Percentiles rank a stretch among this genome's conserved stretches.
Evolutionary conservation across 2,113 vertebrate genomes (phyloP).

Genomic region (cattle (Bos taurus)): DNA sequence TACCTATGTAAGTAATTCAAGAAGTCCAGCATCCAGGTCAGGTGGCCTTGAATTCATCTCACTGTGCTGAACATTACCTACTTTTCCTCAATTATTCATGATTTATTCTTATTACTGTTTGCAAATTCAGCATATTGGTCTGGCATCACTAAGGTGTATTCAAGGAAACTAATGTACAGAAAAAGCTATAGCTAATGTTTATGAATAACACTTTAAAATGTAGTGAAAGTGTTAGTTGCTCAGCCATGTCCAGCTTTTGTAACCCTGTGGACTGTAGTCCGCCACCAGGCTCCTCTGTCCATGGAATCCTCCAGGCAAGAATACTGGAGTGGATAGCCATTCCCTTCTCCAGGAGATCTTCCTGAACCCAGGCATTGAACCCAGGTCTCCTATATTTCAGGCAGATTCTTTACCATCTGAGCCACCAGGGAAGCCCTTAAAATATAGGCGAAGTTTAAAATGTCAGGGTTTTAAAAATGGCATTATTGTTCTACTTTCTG

Average conservation of each 20-base stretch:
- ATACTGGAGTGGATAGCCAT: neutral
- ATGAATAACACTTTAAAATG: neutral
- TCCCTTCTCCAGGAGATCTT: neutral
- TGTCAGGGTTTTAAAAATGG: neutral
- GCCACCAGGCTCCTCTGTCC: neutral
- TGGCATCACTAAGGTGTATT: neutral
- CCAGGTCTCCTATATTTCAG: neutral
- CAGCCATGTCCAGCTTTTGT: neutral
- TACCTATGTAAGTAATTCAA: neutral
- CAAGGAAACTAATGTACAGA: neutral
- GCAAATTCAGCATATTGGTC: neutral
- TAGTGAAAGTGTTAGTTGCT: neutral
- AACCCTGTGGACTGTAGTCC: neutral
- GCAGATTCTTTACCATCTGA: neutral
- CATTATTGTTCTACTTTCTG: rapidly evolving
- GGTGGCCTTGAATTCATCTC: neutral
- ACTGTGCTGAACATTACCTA: neutral
- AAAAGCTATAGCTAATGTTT: neutral
- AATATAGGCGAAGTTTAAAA: neutral
- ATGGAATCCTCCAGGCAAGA: neutral
- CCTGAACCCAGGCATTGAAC: neutral
- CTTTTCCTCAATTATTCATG: neutral
- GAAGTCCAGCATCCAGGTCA: neutral
- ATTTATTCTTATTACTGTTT: neutral
- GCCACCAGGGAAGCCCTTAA: neutral